Evolutionary conservation across 2,888 invertebrate species (phyloP), one percentile per base, ranked within the genome.

Genomic region (Cataglyphis cursor): DNA sequence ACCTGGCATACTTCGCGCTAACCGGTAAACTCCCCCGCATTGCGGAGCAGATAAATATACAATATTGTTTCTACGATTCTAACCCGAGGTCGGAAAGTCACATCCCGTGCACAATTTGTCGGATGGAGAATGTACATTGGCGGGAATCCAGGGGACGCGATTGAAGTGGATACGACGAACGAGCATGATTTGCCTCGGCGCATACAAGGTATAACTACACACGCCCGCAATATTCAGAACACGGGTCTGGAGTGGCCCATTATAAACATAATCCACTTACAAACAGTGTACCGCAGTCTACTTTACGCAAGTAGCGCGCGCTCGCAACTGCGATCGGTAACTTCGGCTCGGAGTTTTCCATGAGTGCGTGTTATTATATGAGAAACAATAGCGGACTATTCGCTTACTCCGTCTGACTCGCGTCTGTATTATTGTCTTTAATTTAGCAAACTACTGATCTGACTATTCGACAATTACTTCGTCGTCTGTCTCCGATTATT

Each of bases 191-290:
- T 78, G 72, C 64, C 57, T 15, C 66, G 59, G 41, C 70, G 78
- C 21, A 21, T 24, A 48, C 68, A 48, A 68, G 73, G 65, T 75
- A 62, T n/a, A 51, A 8, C 51, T 51, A 44, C 28, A 44, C 35
- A 61, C 38, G 76, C 68, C 85, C 76, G 85, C 87, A 76, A 88
- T 87, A 89, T 85, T 66, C 73, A 38, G 72, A 83, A 66, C 82
- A 65, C 76, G 65, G 64, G 68, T 75, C 31, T 48, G 66, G 59
- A 54, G 41, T 72, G 72, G n/a, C 68, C 80, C 21, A 54, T 66
- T 73, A 76, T 88, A 87, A 88, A 85, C 87, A 81, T 88, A 87
- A 89, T 88, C 89, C 80, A 87, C 88, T 88, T 88, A 87, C 65
- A 81, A 87, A 87, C 65, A 86, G 62, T 66, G 76, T n/a, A 51